Evolutionary conservation across 2,888 invertebrate species (phyloP).

Genomic region (Cephus pygmeus): DNA sequence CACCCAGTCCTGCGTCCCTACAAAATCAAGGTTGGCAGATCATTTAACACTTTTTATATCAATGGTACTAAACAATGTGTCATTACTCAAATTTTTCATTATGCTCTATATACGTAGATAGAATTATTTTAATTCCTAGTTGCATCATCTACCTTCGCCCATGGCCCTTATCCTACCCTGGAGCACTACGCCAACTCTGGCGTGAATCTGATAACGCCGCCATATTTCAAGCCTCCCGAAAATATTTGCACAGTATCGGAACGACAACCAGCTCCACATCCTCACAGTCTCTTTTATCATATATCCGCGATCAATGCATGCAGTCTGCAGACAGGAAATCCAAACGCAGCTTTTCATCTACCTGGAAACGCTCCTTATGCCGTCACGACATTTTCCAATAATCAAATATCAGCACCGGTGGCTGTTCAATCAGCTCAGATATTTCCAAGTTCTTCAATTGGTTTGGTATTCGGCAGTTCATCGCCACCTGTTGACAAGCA

Average conservation of each 20-base stretch:
- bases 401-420: conserved; percentile 32
- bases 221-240: conserved; percentile 54
- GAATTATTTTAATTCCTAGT: conserved; percentile 40
- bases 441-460: conserved; percentile 37
- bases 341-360: conserved; percentile 42
- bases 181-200: conserved; percentile 50
- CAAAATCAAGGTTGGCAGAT: conserved; percentile 44
- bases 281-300: conserved; percentile 44
- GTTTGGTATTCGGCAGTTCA: conserved; percentile 23
- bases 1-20: conserved; percentile 34
- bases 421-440: conserved; percentile 35
- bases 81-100: neutral
- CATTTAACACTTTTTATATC: neutral
- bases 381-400: conserved; percentile 32
- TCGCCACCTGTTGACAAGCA: conserved; percentile 36
- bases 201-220: conserved; percentile 45
- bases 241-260: conserved; percentile 50
- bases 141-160: conserved; percentile 47
- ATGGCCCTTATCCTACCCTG: conserved; percentile 37
- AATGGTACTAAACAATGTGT: neutral
- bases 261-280: conserved; percentile 24
- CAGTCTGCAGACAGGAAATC: conserved; percentile 44
- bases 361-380: conserved; percentile 38
- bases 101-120: neutral
- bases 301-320: conserved; percentile 42